Evolutionary conservation across 2,888 invertebrate genomes (phyloP), one percentile per base, ranked within the genome.

Genomic region (Neuroscelio doddi): DNA sequence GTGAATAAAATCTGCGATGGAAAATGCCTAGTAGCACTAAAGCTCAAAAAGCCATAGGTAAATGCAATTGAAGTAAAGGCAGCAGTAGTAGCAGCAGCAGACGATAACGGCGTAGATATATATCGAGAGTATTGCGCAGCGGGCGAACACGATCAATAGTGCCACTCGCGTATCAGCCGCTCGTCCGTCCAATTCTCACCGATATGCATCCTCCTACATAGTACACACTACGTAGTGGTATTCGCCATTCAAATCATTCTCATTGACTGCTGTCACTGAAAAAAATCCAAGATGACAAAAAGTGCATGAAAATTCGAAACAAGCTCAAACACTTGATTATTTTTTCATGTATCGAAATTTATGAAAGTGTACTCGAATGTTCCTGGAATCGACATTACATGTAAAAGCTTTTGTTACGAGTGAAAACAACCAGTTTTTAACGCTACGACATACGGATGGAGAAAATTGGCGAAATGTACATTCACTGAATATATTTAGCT

Each of bases 61-160:
- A n/a, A 68, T 62, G 64, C 64, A 65, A 65, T 68, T 64, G 68
- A 65, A 59, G n/a, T n/a, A n/a, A n/a, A n/a, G n/a, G n/a, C 68
- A 21, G 5, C 21, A 5, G 21, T 5, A 21, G 21, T 17, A 14
- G 15, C 36, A 59, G 49, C 68, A 59, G 58, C 62, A 63, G 68
- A 65, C 65, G 65, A 69, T 69, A 69, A 69, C 65, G 65, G 56
- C 69, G 69, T 44, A 27, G 44, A 44, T 63, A 69, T 58, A 64
- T 64, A 64, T 61, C n/a, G n/a, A 59, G 53, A 68, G 57, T 69
- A 65, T 69, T 69, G 65, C 69, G 65, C 69, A 65, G 63, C 61
- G 61, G 58, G 69, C 65, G 57, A 69, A 65, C 56, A 42, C 68
- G 68, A 68, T 68, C 68, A 68, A 68, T 68, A 68, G 64, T 68